Conservation (phyloP, 2,113 vertebrate genomes). For the Hiodon tergisus region DNA sequence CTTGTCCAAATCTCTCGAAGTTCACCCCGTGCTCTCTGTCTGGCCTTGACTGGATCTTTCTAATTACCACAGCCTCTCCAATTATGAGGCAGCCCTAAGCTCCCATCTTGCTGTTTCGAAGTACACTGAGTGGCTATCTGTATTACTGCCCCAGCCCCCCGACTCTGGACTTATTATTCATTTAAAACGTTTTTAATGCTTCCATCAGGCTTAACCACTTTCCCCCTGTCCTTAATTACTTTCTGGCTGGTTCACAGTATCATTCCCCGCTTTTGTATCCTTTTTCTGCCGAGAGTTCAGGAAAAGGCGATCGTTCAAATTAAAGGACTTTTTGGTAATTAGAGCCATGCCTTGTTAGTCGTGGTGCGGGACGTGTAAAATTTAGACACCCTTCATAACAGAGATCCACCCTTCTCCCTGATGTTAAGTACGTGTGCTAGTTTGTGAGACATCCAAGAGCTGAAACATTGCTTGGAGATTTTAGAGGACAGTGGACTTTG, state of each 20-base stretch:
- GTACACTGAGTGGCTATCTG: not conserved
- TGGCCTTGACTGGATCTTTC: slow-evolving; percentile 45
- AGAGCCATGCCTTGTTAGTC: not conserved
- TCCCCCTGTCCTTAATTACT: slow-evolving; percentile 1
- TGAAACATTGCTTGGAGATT: too few relatives aligned
- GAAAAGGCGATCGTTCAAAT: not conserved
- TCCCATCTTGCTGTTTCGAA: slow-evolving; percentile 8
- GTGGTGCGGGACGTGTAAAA: not conserved
- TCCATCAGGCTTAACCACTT: not conserved
- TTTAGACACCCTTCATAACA: not conserved
- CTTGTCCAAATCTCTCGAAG: slow-evolving; percentile 29
- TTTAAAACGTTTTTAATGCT: not conserved
- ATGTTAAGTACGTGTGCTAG: not conserved
- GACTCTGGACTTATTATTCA: not conserved
- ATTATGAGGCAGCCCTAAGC: slow-evolving; percentile 47
- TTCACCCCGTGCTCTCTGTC: slow-evolving; percentile 29
- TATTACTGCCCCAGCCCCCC: not conserved
- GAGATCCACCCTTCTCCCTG: not conserved
- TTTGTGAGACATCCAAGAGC: not conserved
- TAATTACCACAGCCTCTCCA: slow-evolving; percentile 55
- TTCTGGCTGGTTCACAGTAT: not conserved
- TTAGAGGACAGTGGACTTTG: too few relatives aligned
- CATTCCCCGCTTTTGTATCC: not conserved
- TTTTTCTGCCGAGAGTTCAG: not conserved
- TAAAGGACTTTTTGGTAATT: slow-evolving; percentile 1